A percentile compares a stretch with the other conserved stretches of the same genome.
These are phyloP conservation scores for Rugalucina vietnamica DNA, from an alignment of 2,888 invertebrate species.

Conservation along the genomic window DNA sequence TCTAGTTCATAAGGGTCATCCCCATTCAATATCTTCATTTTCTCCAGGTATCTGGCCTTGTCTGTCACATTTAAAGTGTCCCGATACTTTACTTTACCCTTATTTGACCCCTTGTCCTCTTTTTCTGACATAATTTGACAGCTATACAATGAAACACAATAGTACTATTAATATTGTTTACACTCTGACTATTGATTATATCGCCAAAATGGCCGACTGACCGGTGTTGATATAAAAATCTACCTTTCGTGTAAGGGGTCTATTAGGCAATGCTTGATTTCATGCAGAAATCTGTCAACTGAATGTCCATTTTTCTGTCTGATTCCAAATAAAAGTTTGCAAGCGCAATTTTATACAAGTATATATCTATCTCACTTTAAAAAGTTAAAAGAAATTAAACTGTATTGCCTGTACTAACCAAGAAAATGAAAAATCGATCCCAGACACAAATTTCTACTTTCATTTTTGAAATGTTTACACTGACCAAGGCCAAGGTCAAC, in stretches of 20 bases:
- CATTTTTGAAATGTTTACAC: too few species aligned
- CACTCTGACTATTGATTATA: not conserved
- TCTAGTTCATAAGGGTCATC: conserved; percentile 16
- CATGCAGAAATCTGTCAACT: too few species aligned
- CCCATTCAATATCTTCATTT: not conserved
- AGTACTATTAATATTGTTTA: not conserved
- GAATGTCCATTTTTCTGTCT: too few species aligned
- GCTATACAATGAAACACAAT: not conserved
- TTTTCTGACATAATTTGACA: not conserved
- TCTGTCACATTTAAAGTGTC: not conserved
- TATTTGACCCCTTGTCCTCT: not conserved
- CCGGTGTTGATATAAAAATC: conserved; percentile 6
- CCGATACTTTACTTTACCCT: not conserved
- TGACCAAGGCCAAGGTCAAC: too few species aligned
- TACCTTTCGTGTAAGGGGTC: not conserved
- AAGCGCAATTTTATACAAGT: too few species aligned
- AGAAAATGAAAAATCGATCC: too few species aligned
- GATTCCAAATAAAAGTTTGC: too few species aligned
- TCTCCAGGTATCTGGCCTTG: not conserved
- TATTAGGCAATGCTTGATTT: too few species aligned
- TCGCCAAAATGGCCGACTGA: not conserved
- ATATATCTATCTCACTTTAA: too few species aligned
- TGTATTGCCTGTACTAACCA: too few species aligned
- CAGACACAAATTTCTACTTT: too few species aligned
- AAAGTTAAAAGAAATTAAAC: too few species aligned